Conservation (phyloP, 2,113 vertebrate species). For the Oncorhynchus gorbuscha region DNA sequence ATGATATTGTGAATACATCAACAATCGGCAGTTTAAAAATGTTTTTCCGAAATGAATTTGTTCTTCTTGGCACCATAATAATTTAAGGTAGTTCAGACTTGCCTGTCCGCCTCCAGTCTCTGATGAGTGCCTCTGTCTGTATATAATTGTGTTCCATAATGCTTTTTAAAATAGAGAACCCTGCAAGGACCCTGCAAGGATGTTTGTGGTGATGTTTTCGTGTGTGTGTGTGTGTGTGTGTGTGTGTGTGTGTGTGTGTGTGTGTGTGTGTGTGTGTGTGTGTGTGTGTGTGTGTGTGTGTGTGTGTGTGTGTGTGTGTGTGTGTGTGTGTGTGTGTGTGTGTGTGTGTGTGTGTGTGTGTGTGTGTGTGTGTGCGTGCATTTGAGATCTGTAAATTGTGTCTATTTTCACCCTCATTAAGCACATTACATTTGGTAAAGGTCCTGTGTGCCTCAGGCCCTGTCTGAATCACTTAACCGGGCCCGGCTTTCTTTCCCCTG, state of each 20-base stretch:
- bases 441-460: slow-evolving; percentile 25
- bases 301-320: slow-evolving; percentile 7
- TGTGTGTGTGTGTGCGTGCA: slow-evolving; percentile 9
- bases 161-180: slow-evolving; percentile 28
- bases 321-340: slow-evolving; percentile 1
- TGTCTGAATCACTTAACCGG: slow-evolving; percentile 35
- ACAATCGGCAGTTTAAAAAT: not conserved
- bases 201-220: slow-evolving; percentile 1
- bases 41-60: slow-evolving; percentile 30
- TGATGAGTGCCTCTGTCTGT: not conserved
- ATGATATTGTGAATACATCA: slow-evolving; percentile 34
- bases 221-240: slow-evolving; percentile 12
- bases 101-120: slow-evolving; percentile 10
- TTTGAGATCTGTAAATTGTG: slow-evolving; percentile 21
- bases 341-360: not conserved
- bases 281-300: slow-evolving; percentile 4
- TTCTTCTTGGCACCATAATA: slow-evolving; percentile 35
- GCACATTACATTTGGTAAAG: slow-evolving; percentile 37
- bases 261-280: slow-evolving; percentile 4
- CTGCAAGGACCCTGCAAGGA: not conserved
- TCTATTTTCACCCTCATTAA: slow-evolving; percentile 33
- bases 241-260: slow-evolving; percentile 7
- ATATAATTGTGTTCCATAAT: not conserved
- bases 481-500: slow-evolving; percentile 22
- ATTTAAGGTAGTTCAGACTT: slow-evolving; percentile 19